Conservation (phyloP, 2,113 vertebrate genomes). For the Lamprologus tigripictilis region DNA sequence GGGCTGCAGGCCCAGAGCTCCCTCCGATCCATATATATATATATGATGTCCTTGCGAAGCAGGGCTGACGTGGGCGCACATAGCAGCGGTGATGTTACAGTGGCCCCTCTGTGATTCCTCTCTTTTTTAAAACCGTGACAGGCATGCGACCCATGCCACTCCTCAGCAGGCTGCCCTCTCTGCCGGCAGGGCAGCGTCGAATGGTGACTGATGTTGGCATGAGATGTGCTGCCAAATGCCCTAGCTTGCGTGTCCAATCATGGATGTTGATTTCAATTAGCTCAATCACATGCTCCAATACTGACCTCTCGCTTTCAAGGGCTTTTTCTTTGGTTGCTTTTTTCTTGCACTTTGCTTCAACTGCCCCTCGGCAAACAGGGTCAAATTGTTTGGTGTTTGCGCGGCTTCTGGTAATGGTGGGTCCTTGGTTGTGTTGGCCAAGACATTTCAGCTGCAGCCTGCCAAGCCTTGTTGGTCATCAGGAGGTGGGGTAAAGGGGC, state of each 20-base stretch:
- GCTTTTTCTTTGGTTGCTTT: slow-evolving; percentile 15
- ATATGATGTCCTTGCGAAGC: slow-evolving; percentile 40
- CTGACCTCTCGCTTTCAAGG: slow-evolving; percentile 58
- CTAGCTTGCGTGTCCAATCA: slow-evolving; percentile 41
- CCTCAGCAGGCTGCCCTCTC: slow-evolving; percentile 39
- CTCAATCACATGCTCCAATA: slow-evolving; percentile 53
- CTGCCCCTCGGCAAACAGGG: slow-evolving; percentile 3
- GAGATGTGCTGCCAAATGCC: slow-evolving; percentile 54
- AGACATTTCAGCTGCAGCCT: slow-evolving; percentile 51
- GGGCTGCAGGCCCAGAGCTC: slow-evolving; percentile 1
- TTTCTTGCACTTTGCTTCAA: background rate
- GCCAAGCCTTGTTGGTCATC: slow-evolving; percentile 57
- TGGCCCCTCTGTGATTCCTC: background rate
- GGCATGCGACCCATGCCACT: slow-evolving; percentile 36
- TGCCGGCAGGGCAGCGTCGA: slow-evolving; percentile 17
- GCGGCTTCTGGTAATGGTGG: slow-evolving; percentile 24
- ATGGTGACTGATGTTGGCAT: slow-evolving; percentile 64
- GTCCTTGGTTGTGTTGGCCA: slow-evolving; percentile 28
- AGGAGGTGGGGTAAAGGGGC: slow-evolving; percentile 30
- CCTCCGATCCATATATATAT: slow-evolving; percentile 20
- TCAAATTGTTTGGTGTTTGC: slow-evolving; percentile 43
- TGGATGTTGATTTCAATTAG: slow-evolving; percentile 73
- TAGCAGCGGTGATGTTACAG: background rate
- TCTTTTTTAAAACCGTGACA: slow-evolving; percentile 29
- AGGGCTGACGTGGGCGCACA: background rate